Percentiles rank a stretch among this genome's conserved stretches.
Evolutionary conservation across 2,113 vertebrate species (phyloP).

Genomic region (Oreamnos americanus): DNA sequence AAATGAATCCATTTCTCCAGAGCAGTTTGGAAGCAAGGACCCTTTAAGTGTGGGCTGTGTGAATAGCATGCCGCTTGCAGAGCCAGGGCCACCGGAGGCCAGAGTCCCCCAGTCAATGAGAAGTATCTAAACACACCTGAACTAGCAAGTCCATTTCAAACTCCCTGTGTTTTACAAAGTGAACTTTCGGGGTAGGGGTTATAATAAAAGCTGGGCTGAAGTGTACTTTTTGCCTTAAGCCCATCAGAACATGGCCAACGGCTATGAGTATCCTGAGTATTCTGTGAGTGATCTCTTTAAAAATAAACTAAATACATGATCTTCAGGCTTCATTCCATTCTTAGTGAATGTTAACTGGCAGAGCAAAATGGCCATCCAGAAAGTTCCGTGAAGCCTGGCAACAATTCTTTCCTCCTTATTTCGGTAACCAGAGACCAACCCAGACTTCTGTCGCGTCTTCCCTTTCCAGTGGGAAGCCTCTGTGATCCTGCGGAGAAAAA

Average conservation of each 20-base stretch:
- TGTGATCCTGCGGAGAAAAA: neutral
- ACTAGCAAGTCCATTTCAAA: conserved; percentile 56
- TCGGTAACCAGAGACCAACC: neutral
- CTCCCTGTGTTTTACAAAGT: neutral
- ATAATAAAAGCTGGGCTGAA: conserved; percentile 61
- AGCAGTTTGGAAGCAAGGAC: neutral
- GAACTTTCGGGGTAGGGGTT: neutral
- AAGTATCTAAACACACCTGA: neutral
- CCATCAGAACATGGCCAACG: conserved; percentile 64
- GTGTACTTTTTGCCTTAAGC: conserved; percentile 48
- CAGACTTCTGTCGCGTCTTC: neutral
- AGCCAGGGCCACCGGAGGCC: neutral
- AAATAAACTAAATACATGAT: conserved; percentile 46
- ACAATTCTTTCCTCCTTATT: neutral
- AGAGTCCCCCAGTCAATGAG: neutral
- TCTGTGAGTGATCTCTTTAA: conserved; percentile 67
- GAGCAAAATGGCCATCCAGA: neutral
- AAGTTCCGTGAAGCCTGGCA: neutral
- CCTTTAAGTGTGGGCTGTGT: accelerated
- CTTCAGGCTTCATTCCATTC: conserved; percentile 45
- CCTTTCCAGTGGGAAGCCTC: neutral
- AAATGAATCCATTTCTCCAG: neutral
- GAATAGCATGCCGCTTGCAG: neutral
- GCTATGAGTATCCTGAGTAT: neutral
- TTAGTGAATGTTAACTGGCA: conserved; percentile 38